phyloP scores from a whole-genome alignment of 2,888 invertebrate species.

The Ormyrus labotus region DNA sequence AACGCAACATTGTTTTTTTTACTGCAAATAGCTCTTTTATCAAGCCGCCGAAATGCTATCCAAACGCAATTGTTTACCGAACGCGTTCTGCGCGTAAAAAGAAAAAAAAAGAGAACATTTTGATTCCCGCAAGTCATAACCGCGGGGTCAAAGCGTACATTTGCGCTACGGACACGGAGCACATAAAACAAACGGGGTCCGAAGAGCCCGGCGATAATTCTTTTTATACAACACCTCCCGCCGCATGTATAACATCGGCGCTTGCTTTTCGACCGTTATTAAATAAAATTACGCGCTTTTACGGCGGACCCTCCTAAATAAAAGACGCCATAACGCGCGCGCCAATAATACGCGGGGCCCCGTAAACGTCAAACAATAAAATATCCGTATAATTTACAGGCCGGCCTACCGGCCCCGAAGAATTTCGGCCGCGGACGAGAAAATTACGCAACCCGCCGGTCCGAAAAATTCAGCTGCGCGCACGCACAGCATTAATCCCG shows the following conservation, averaged over 20 bases:
- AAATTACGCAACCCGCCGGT: neutral
- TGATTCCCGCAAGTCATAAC: too few species aligned
- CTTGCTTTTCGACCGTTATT: slow-evolving; percentile 29
- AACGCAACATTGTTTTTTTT: too few species aligned
- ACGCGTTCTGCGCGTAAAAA: too few species aligned
- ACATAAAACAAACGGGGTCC: slow-evolving; percentile 2
- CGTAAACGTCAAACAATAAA: slow-evolving; percentile 52
- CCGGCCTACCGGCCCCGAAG: neutral
- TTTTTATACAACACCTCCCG: slow-evolving; percentile 23
- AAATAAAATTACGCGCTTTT: slow-evolving; percentile 47
- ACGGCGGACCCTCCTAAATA: slow-evolving; percentile 36
- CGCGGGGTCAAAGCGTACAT: neutral
- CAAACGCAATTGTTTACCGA: too few species aligned
- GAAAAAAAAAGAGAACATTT: too few species aligned
- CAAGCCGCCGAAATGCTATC: too few species aligned
- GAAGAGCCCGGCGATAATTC: slow-evolving; percentile 25
- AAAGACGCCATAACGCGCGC: slow-evolving; percentile 34
- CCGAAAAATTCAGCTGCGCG: slow-evolving; percentile 16
- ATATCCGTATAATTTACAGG: slow-evolving; percentile 46
- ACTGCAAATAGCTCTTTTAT: too few species aligned
- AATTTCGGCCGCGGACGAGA: slow-evolving; percentile 1
- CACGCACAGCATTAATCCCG: slow-evolving; percentile 46
- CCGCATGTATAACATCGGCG: neutral
- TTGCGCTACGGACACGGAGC: neutral
- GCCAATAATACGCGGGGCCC: slow-evolving; percentile 14